Conservation (phyloP, 2,888 invertebrate species). For the Gortyna flavago region DNA sequence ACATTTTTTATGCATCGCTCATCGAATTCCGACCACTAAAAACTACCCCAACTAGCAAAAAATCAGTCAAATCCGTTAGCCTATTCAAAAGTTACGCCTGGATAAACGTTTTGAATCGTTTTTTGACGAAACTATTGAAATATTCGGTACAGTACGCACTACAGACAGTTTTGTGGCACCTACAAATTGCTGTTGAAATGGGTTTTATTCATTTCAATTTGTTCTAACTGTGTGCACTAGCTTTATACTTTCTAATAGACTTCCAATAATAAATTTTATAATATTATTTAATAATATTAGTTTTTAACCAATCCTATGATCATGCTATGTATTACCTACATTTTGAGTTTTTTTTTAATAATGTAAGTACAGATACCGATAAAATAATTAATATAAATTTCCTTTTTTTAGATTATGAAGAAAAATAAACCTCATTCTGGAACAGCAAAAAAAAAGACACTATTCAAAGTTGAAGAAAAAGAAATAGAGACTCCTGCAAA, state of each 20-base stretch:
- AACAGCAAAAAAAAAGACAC: conserved; percentile 70
- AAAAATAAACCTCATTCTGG: conserved; percentile 76
- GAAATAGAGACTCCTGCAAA: conserved; percentile 64
- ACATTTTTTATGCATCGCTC: conserved; percentile 2
- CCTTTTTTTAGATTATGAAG: conserved; percentile 80
- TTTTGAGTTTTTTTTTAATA: background rate
- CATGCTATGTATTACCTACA: background rate
- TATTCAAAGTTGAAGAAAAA: conserved; percentile 68
- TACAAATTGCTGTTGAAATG: conserved; percentile 61
- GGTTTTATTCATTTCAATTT: conserved; percentile 53
- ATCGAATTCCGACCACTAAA: conserved; percentile 46
- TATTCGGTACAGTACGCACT: conserved; percentile 58
- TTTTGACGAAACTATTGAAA: conserved; percentile 66
- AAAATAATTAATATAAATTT: background rate
- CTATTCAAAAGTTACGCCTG: conserved; percentile 69
- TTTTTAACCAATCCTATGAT: background rate
- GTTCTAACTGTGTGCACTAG: conserved; percentile 23
- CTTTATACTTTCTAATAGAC: conserved; percentile 5
- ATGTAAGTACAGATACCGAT: background rate
- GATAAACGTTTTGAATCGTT: conserved; percentile 71
- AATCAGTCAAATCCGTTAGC: conserved; percentile 61
- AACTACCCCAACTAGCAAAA: conserved; percentile 45
- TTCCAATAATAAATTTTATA: background rate
- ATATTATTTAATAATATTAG: background rate
- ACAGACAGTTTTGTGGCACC: conserved; percentile 55